These are phyloP conservation scores for Hippoglossus stenolepis DNA, from an alignment of 2,113 vertebrate genomes.

Conservation along the genomic window DNA sequence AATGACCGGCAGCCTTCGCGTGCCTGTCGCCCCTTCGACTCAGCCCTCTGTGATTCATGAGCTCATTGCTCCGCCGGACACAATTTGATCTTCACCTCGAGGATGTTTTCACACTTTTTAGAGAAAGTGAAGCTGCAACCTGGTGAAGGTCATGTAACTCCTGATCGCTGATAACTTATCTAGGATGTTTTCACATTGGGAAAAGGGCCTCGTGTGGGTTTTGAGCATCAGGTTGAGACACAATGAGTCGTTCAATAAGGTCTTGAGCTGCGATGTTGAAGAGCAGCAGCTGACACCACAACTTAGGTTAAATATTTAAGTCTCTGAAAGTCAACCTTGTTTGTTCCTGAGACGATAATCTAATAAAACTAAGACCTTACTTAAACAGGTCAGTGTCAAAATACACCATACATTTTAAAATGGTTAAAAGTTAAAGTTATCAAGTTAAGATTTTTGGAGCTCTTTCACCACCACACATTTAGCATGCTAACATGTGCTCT, in stretches of 20 bases:
- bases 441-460: too few relatives aligned
- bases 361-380: too few relatives aligned
- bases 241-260: not conserved
- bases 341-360: not conserved
- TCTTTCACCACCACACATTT: too few relatives aligned
- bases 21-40: not conserved
- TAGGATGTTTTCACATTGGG: not conserved
- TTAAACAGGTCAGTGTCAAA: too few relatives aligned
- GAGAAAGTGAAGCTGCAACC: constrained; percentile 19
- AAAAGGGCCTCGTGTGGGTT: constrained; percentile 11
- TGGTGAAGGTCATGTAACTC: constrained; percentile 3
- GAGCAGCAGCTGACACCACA: too few relatives aligned
- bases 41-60: constrained; percentile 53
- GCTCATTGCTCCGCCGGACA: constrained; percentile 43
- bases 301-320: not conserved
- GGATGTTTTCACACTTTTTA: constrained; percentile 23
- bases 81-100: constrained; percentile 29
- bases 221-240: not conserved
- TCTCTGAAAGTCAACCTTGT: not conserved
- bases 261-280: too few relatives aligned
- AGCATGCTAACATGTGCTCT: too few relatives aligned
- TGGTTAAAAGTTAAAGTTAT: too few relatives aligned
- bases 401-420: not conserved
- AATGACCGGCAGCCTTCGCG: constrained; percentile 7
- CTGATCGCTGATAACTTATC: not conserved